Base-by-base conservation (phyloP, 2,888 invertebrate species). In the Drosophila planitibia region DNA sequence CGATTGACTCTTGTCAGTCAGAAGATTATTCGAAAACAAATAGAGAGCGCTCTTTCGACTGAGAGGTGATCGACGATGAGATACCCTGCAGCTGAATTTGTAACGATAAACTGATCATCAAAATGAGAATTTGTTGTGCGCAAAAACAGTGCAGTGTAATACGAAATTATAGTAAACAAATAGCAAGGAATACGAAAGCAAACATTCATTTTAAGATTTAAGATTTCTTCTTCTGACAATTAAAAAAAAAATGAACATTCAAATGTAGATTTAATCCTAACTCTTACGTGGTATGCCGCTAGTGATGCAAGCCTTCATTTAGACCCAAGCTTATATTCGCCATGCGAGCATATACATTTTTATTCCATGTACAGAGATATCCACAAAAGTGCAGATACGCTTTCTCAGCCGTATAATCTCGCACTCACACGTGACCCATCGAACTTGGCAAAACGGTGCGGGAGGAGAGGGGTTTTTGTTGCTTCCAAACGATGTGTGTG, bases 361-460 rank as follows among this genome's bases (percentile, higher is more conserved):
- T 28, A 22, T n/a, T 30, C n/a, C 28, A 1, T 30, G n/a, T 16
- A 58, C 57, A 16, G 19, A 22, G 58, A 32, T 41, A 37, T 28
- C n/a, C 14, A 19, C 14, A 35, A 33, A 47, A 79, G 33, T 59
- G 65, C 69, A 69, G 76, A 80, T 73, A 80, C 73, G 79, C 63
- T 67, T 66, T 69, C 69, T 58, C 76, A 73, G 64, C 73, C 72
- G 22, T 69, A 61, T 76, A 80, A 79, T 72, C 72, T 72, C n/a
- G 58, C 51, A 69, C 49, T 55, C 61, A 67, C 52, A 75, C 72
- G 71, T 65, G 61, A 49, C 39, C 28, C 41, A 30, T 19, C 32
- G 33, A 37, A 22, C 9, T 4, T n/a, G 7, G n/a, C 25, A n/a
- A 32, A 28, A 28, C 14, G 30, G 5, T n/a, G 14, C 28, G 25